These are phyloP conservation scores for Pseudorectes ferrugineus DNA, from an alignment of 2,113 vertebrate species.

Conservation along the genomic window DNA sequence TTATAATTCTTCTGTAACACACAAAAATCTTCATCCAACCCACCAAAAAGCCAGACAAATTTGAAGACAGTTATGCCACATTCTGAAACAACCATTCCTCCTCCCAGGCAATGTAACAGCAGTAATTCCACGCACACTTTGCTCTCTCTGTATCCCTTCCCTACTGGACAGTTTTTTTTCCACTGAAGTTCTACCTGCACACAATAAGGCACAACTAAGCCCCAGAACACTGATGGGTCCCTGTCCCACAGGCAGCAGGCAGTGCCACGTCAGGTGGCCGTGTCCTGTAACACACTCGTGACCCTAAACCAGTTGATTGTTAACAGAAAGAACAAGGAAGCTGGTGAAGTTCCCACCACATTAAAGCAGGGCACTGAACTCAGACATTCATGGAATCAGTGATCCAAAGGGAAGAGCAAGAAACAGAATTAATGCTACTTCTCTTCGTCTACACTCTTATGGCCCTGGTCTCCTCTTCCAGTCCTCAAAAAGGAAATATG, in stretches of 20 bases:
- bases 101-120: rapidly evolving
- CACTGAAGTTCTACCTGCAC: neutral
- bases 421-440: neutral
- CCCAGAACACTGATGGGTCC: neutral
- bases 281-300: neutral
- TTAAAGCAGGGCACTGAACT: neutral
- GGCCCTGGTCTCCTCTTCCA: neutral
- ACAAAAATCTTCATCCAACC: neutral
- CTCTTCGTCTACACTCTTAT: neutral
- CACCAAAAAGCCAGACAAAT: neutral
- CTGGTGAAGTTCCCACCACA: neutral
- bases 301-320: neutral
- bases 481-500: neutral
- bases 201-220: neutral
- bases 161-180: neutral
- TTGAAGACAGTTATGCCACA: neutral
- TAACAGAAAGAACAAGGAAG: neutral
- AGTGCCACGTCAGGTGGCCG: neutral
- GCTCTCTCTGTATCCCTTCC: neutral
- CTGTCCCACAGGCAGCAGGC: neutral
- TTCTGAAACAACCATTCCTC: neutral
- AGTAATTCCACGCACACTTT: rapidly evolving
- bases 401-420: neutral
- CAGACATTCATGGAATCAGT: rapidly evolving
- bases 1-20: neutral